These are phyloP conservation scores for Patiria pectinifera DNA, from an alignment of 53 echinoderm and acorn worm genomes.

Conservation along the genomic window DNA sequence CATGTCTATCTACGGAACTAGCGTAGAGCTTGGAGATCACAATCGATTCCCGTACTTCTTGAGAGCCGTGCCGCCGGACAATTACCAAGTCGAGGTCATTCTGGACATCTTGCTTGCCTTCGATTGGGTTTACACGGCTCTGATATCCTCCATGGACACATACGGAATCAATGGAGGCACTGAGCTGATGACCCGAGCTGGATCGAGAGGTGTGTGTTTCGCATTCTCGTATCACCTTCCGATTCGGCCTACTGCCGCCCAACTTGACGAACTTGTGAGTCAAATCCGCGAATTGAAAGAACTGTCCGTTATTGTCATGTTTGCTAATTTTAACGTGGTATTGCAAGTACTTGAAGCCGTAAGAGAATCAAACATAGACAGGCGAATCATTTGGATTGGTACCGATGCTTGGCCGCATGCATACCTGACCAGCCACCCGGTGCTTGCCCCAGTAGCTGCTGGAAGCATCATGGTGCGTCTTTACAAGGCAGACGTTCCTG, in stretches of 20 bases:
- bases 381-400: slow-evolving; percentile 38
- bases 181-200: neutral
- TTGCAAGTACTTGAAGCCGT: slow-evolving; percentile 4
- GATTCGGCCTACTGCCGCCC: neutral
- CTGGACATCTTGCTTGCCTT: slow-evolving; percentile 28
- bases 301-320: slow-evolving; percentile 14
- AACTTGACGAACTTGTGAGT: neutral
- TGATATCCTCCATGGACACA: slow-evolving; percentile 29
- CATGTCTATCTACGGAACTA: slow-evolving; percentile 34
- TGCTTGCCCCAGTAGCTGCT: slow-evolving; percentile 12
- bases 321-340: neutral
- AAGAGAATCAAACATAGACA: neutral
- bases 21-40: slow-evolving; percentile 20
- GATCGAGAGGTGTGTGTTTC: neutral
- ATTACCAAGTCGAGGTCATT: slow-evolving; percentile 42
- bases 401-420: slow-evolving; percentile 31
- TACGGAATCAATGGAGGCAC: slow-evolving; percentile 37
- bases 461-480: slow-evolving; percentile 40
- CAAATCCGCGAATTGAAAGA: neutral
- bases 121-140: slow-evolving; percentile 49
- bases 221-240: neutral
- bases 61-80: slow-evolving; percentile 38
- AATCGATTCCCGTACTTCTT: slow-evolving; percentile 44
- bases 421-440: slow-evolving; percentile 10
- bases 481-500: slow-evolving; percentile 35